A percentile compares a stretch with the other conserved stretches of the same genome.
These are phyloP conservation scores for Cirrhinus mrigala DNA, from an alignment of 2,797 vertebrate species.

Conservation along the genomic window DNA sequence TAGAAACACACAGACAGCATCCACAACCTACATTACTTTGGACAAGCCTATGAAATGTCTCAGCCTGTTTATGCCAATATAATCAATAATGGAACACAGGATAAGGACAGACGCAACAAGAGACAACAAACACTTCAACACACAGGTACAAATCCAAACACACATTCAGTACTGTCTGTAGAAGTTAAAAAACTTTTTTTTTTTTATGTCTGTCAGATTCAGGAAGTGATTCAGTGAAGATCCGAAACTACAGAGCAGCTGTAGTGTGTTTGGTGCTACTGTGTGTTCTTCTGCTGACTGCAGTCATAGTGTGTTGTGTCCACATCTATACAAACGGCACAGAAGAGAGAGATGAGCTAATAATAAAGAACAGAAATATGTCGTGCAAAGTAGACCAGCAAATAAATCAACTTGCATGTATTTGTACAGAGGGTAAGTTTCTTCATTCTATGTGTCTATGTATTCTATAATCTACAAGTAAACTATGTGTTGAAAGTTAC, in stretches of 20 bases:
- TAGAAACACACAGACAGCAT: not conserved
- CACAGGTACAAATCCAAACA: not conserved
- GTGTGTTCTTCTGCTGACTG: slow-evolving; percentile 28
- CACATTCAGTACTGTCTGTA: not conserved
- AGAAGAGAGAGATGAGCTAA: not conserved
- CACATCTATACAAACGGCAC: not conserved
- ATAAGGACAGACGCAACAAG: not conserved
- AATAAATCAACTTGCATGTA: too few relatives aligned
- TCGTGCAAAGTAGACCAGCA: too few relatives aligned
- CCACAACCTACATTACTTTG: too few relatives aligned
- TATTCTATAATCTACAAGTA: too few relatives aligned
- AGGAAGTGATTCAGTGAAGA: not conserved
- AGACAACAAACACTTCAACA: not conserved
- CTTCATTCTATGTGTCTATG: too few relatives aligned
- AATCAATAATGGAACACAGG: not conserved
- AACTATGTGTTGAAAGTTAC: not conserved
- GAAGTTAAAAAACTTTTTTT: not conserved
- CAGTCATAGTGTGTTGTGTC: slow-evolving; percentile 11
- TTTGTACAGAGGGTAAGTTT: too few relatives aligned
- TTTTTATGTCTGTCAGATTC: not conserved
- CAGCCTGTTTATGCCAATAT: not conserved
- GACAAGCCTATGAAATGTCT: not conserved
- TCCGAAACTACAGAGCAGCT: not conserved
- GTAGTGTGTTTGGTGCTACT: not conserved
- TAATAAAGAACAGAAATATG: too few relatives aligned